Evolutionary conservation across 2,888 invertebrate species (phyloP).

Genomic region (Drosophila pseudotakahashii): DNA sequence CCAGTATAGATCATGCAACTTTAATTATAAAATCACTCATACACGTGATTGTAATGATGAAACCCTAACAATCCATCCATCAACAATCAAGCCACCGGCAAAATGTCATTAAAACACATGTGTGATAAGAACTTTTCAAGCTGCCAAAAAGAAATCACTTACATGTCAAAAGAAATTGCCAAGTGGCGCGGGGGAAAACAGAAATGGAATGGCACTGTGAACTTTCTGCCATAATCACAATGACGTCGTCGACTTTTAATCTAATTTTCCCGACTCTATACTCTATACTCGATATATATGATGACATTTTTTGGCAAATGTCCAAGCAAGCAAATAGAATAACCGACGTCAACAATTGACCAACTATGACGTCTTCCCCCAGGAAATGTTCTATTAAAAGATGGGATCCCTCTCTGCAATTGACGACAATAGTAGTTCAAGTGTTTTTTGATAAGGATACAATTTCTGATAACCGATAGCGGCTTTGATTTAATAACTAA

Average conservation of each 20-base stretch:
- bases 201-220: no score
- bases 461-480: conserved; percentile 1
- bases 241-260: conserved; percentile 17
- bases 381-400: conserved; percentile 1
- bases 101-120: conserved; percentile 4
- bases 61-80: conserved; percentile 6
- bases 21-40: not conserved
- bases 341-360: conserved; percentile 17
- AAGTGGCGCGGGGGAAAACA: not conserved
- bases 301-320: conserved; percentile 20
- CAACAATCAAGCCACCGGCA: not conserved
- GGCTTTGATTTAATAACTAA: conserved; percentile 16
- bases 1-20: not conserved
- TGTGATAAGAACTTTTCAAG: conserved; percentile 8
- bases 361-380: conserved; percentile 23
- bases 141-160: conserved; percentile 1
- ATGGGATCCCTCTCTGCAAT: conserved; percentile 17
- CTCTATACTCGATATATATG: not conserved
- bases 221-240: conserved; percentile 14
- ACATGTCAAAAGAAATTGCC: conserved; percentile 1
- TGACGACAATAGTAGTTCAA: conserved; percentile 38
- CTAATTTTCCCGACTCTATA: not conserved
- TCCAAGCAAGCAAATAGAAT: conserved; percentile 11
- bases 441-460: conserved; percentile 25
- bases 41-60: conserved; percentile 11